Evolutionary conservation across 1,140 invertebrate species (phyloP), one percentile per base, ranked within the genome.

Genomic region (Neodiprion lecontei): DNA sequence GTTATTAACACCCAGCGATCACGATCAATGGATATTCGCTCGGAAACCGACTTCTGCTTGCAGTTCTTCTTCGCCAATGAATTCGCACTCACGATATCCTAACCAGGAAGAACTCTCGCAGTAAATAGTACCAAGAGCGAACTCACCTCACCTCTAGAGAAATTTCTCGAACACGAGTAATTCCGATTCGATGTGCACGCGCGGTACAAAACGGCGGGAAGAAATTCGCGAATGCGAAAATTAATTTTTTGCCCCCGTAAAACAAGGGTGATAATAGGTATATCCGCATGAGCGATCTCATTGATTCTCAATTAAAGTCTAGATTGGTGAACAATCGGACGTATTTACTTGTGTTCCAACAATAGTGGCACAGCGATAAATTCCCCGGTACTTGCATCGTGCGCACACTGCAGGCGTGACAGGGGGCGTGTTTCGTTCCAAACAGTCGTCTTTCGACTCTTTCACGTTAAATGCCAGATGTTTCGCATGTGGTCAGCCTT

Each of bases 401-500:
- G 82, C 80, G 61, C 53, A 28, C 68, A 9, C 76, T 80, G 78
- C 76, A 78, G 82, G 82, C 81, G 80, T 88, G 86, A 88, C 85
- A 87, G 85, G 86, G 83, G 87, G 86, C 84, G 86, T 87, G 81
- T 81, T 81, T 79, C 82, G 80, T 83, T 86, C 85, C 85, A 87
- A 83, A 86, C 86, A 85, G 86, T 82, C 83, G 83, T 85, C 83
- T 85, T 84, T 85, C 76, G 80, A 72, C 83, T 86, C 85, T 87
- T 88, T 87, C 82, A 85, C 85, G 85, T 83, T 83, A 88, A 86
- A 86, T 87, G 86, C 86, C 88, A 89, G 88, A 89, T 89, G 88
- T 89, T 84, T 82, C 85, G 85, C 88, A 89, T 89, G 87, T 89
- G 87, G 84, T 78, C 81, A 79, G 77, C 53, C 53, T 61, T 61